Base-by-base conservation (phyloP, 2,797 vertebrate species). In the Sebastolobus altivelis region DNA sequence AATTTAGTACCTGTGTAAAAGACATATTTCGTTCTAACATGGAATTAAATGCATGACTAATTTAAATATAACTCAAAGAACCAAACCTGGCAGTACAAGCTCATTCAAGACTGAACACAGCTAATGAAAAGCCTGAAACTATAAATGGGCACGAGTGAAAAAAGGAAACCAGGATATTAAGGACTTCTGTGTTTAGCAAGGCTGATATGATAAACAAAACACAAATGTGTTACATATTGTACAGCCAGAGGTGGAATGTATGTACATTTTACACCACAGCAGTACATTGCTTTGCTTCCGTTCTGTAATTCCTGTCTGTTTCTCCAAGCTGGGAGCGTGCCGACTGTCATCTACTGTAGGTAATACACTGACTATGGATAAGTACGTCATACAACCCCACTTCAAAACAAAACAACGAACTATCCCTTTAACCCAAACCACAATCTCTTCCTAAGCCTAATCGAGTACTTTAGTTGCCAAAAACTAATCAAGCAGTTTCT, bases 51-150 rank as follows among this genome's bases (percentile, higher is more conserved):
- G 10, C 16, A 6, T 1, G 8, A 46, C n/a, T 18, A 12, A 40
- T 71, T 62, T 20, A 31, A 22, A 82, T 62, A 73, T 27, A 22
- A 56, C 33, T 55, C 13, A 62, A 54, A 46, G 22, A 40, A 40
- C 22, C 49, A 72, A 46, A 60, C n/a, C 25, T 66, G 40, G 11
- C 18, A 40, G 13, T 40, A 11, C 6, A 37, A 37, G 29, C 7
- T 69, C 5, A 65, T 65, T 75, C 52, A 11, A 65, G 22, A 37
- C 25, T 27, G 9, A 55, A 43, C 5, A 25, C 54, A 16, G 8
- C 2, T 31, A 58, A 65, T 75, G 20, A 52, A n/a, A 7, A 37
- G 7, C 35, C 35, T 37, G 35, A 37, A 37, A 37, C 35, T 37
- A 8, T 37, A 37, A 37, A 37, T 8, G 35, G 5, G 9, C 35